Evolutionary conservation across 2,888 invertebrate species (phyloP).

Genomic region (Pseudoips prasinana): DNA sequence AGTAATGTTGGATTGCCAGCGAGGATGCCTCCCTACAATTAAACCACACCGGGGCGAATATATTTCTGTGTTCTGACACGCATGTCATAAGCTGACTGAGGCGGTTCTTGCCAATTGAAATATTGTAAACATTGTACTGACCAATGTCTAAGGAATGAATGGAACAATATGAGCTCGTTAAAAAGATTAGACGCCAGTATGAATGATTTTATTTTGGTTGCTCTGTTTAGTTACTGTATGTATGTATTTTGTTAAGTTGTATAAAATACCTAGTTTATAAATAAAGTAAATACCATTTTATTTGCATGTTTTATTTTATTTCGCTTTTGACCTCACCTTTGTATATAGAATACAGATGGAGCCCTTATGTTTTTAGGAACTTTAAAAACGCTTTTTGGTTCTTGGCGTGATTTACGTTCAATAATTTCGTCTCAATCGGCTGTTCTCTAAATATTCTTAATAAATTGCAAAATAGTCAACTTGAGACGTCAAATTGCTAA

Average conservation of each 20-base stretch:
- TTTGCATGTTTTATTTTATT: constrained; percentile 68
- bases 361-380: too few species aligned
- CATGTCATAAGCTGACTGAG: constrained; percentile 28
- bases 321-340: constrained; percentile 40
- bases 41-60: too few species aligned
- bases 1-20: too few species aligned
- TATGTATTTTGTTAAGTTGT: constrained; percentile 82
- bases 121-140: constrained; percentile 6
- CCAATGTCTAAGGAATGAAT: constrained; percentile 27
- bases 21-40: too few species aligned
- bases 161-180: constrained; percentile 31
- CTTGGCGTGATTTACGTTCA: too few species aligned
- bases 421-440: too few species aligned
- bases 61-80: too few species aligned
- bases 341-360: constrained; percentile 38
- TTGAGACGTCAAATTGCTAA: too few species aligned
- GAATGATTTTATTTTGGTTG: constrained; percentile 72
- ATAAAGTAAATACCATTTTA: constrained; percentile 73
- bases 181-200: constrained; percentile 46
- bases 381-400: too few species aligned
- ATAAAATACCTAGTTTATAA: constrained; percentile 81
- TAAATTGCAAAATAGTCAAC: too few species aligned
- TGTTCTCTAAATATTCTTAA: too few species aligned
- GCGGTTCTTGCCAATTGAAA: constrained; percentile 39
- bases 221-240: constrained; percentile 78